Base-by-base conservation (phyloP, 2,113 vertebrate species). In the Actinemys pallida region DNA sequence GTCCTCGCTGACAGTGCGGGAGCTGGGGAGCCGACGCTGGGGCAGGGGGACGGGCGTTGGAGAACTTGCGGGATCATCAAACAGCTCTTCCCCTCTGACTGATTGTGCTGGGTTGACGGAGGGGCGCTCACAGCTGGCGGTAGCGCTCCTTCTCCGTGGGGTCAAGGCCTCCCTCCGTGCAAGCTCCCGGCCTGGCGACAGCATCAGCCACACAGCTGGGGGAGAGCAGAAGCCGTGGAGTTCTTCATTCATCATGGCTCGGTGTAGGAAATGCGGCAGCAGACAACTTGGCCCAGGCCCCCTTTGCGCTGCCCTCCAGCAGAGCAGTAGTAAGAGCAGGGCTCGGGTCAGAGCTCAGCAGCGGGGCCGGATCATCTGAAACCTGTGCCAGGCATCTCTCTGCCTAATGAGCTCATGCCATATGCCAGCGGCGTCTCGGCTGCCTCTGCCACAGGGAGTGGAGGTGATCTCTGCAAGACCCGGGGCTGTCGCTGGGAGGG, bases 311-410 rank as follows among this genome's bases (percentile, higher is more conserved):
- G 53, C 22, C 39, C 50, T 45, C 27, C 20, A 52, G 47, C 80
- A 83, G 39, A 65, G 62, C 27, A 79, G 50, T 54, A 72, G 35
- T 75, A 42, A 24, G 35, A 12, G 1, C 2, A 4, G 10, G 4
- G 11, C 81, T 69, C 52, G 3, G 22, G 31, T 1, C 72, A n/a
- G 4, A 42, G 8, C 0, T 50, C n/a, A 0, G 8, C 16, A 5
- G 27, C 69, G 53, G 57, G 53, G 22, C 54, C 49, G 3, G 3
- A 39, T 56, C 31, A 29, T 20, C n/a, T 12, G 86, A 79, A 29
- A 56, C 81, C 50, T 56, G 49, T 65, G 81, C 50, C 42, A 53
- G 39, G 27, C 81, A 80, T 25, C 72, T 90, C 54, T 52, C 53
- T 76, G 42, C 54, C 59, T 90, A 84, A 79, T 31, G 65, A 52